Percentiles rank a stretch among this genome's conserved stretches.
Evolutionary conservation across 2,797 vertebrate genomes (phyloP).

Genomic region (Aselliscus stoliczkanus): DNA sequence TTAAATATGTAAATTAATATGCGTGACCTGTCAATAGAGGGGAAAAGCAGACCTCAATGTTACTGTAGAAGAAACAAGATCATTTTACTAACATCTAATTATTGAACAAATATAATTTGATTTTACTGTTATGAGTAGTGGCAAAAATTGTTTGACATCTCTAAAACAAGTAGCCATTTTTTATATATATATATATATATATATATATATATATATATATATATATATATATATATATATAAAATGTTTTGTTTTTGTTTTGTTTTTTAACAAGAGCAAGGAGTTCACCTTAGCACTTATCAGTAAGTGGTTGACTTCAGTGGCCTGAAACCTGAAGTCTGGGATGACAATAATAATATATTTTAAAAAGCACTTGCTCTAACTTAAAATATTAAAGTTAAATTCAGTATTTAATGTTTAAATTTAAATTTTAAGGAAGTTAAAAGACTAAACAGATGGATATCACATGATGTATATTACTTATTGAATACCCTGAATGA

Average conservation of each 20-base stretch:
- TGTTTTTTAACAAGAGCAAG: neutral
- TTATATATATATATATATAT: no score
- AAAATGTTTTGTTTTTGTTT: neutral
- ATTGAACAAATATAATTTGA: neutral
- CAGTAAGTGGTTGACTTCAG: neutral
- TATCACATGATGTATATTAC: neutral
- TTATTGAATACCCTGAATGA: neutral
- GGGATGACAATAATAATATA: neutral
- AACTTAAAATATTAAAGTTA: neutral
- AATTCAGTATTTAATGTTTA: constrained; percentile 10
- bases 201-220: no score
- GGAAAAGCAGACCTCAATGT: neutral
- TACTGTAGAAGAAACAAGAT: neutral
- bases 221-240: no score
- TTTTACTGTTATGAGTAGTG: neutral
- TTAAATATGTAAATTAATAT: neutral
- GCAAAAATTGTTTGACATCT: neutral
- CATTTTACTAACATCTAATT: neutral
- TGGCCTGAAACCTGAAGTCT: constrained; percentile 21
- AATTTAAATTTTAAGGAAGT: constrained; percentile 19
- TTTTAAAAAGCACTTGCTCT: neutral
- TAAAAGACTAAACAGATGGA: neutral
- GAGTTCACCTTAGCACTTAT: neutral
- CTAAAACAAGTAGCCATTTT: neutral
- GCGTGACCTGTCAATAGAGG: neutral